Percentiles rank a stretch among this genome's conserved stretches.
These are phyloP conservation scores for Oxygymnocypris stewartii DNA, from an alignment of 2,113 vertebrate genomes.

Conservation along the genomic window DNA sequence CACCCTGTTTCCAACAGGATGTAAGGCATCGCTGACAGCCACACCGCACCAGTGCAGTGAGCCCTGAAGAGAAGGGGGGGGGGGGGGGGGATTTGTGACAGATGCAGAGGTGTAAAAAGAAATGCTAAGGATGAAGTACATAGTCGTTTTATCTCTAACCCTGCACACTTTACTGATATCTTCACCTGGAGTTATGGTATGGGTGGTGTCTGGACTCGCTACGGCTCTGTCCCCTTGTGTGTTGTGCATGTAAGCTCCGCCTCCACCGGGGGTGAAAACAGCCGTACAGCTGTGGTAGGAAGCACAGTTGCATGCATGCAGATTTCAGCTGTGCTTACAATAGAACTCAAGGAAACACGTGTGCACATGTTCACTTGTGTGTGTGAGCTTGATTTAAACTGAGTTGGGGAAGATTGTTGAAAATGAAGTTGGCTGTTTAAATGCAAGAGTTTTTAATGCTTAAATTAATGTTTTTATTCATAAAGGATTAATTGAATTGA, in stretches of 20 bases:
- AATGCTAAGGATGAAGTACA: conserved; percentile 3
- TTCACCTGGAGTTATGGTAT: not conserved
- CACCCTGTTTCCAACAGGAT: conserved; percentile 53
- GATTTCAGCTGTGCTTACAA: conserved; percentile 19
- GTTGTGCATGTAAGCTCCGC: conserved; percentile 5
- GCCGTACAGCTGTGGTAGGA: conserved; percentile 41
- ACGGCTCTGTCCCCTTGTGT: not conserved
- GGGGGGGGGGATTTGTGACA: not conserved
- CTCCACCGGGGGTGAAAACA: not conserved
- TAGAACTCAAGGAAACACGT: not conserved
- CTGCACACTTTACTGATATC: not conserved
- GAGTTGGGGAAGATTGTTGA: not conserved
- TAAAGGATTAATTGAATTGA: not conserved
- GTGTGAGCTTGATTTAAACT: not conserved
- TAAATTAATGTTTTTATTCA: not conserved
- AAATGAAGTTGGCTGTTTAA: not conserved
- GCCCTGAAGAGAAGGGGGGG: not conserved
- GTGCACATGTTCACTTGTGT: not conserved
- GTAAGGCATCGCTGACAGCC: conserved; percentile 52
- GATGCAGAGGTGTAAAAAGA: conserved; percentile 25
- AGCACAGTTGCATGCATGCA: conserved; percentile 11
- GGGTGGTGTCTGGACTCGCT: not conserved
- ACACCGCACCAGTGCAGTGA: conserved; percentile 12
- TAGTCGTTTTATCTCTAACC: conserved; percentile 17
- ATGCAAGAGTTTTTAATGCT: not conserved